Evolutionary conservation across 2,113 vertebrate genomes (phyloP).

Genomic region (Rhipidura dahli): DNA sequence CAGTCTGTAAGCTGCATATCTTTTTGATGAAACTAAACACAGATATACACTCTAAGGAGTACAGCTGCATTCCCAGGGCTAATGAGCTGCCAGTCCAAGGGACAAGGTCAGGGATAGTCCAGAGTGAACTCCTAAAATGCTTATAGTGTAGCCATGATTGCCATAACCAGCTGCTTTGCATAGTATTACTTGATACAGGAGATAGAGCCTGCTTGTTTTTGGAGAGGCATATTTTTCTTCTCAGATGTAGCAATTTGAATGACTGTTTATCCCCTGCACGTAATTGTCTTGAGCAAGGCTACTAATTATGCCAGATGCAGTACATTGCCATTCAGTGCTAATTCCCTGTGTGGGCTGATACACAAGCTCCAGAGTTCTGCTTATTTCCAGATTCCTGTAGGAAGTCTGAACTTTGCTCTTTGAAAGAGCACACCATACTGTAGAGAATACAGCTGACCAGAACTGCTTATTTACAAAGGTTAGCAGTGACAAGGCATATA

Average conservation of each 20-base stretch:
- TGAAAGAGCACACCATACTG: not conserved
- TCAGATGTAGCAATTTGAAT: not conserved
- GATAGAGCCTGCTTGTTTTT: not conserved
- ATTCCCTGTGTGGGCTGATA: not conserved
- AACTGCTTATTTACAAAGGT: conserved; percentile 29
- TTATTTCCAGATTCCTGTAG: not conserved
- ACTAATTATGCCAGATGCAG: not conserved
- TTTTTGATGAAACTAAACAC: not conserved
- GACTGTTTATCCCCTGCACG: not conserved
- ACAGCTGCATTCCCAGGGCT: not conserved
- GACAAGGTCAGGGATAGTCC: not conserved
- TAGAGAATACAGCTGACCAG: conserved; percentile 30
- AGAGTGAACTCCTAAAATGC: not conserved
- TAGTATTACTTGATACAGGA: not conserved
- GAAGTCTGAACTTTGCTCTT: conserved; percentile 47
- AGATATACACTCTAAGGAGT: not conserved
- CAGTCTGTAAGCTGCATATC: not conserved
- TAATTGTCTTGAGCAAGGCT: not conserved
- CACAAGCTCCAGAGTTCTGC: not conserved
- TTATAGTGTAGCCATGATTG: not conserved
- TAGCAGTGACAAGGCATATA: conserved; percentile 29
- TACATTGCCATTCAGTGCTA: not conserved
- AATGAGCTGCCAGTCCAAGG: not conserved
- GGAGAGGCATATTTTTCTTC: not conserved
- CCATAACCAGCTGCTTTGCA: not conserved